Conservation (phyloP, 2,113 vertebrate species). For the Rattus rattus region DNA sequence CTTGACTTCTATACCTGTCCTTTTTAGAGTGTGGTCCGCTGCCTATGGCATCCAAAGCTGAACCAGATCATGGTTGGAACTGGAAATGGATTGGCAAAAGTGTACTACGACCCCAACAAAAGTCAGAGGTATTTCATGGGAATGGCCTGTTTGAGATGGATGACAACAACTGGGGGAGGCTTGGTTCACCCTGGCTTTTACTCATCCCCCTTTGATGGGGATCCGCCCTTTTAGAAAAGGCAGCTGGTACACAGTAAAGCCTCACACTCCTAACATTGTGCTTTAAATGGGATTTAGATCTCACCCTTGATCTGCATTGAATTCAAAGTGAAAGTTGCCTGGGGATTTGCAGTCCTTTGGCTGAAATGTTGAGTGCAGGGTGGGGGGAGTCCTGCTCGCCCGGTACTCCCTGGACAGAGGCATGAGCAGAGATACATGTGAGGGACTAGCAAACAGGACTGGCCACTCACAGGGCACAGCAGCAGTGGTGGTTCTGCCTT, state of each 20-base stretch:
- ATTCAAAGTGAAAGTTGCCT: slow-evolving; percentile 76
- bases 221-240: slow-evolving; percentile 71
- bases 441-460: slow-evolving; percentile 37
- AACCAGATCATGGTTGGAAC: slow-evolving; percentile 99
- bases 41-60: slow-evolving; percentile 98
- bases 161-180: slow-evolving; percentile 64
- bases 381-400: not conserved
- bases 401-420: slow-evolving; percentile 55
- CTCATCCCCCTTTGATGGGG: slow-evolving; percentile 71
- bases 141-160: slow-evolving; percentile 67
- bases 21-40: slow-evolving; percentile 96
- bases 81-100: slow-evolving; percentile 94
- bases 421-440: slow-evolving; percentile 50
- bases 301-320: slow-evolving; percentile 71
- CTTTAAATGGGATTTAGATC: slow-evolving; percentile 76
- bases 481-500: not conserved
- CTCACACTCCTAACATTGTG: slow-evolving; percentile 52
- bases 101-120: slow-evolving; percentile 97
- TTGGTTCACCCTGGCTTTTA: slow-evolving; percentile 48
- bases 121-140: slow-evolving; percentile 93
- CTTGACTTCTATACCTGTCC: slow-evolving; percentile 47
- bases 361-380: slow-evolving; percentile 71
- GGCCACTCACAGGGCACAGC: slow-evolving; percentile 26
- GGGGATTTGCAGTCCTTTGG: slow-evolving; percentile 76
- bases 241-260: slow-evolving; percentile 72